phyloP scores from a whole-genome alignment of 2,888 invertebrate genomes.

The Nemoura dubitans region DNA sequence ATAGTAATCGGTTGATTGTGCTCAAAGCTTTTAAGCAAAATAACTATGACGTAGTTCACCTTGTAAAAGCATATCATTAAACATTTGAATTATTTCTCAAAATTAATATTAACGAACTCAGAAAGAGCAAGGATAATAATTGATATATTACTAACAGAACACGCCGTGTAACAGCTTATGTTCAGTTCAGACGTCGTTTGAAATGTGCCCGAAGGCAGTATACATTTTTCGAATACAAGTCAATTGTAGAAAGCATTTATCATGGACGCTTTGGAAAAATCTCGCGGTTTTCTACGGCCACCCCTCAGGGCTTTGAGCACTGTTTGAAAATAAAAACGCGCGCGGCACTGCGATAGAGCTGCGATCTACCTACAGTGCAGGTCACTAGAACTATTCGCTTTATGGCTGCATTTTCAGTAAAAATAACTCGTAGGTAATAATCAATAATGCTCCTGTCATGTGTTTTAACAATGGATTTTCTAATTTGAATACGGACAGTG shows the following conservation, averaged over 20 bases:
- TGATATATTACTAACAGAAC: not conserved
- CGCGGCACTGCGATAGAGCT: not conserved
- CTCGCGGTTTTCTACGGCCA: not conserved
- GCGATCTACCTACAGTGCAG: too few species aligned
- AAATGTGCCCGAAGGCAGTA: not conserved
- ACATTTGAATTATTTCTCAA: not conserved
- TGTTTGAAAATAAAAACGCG: not conserved
- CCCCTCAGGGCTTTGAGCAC: not conserved
- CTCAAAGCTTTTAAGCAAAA: not conserved
- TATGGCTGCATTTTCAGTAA: too few species aligned
- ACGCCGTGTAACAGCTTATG: too few species aligned
- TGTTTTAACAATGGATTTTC: too few species aligned
- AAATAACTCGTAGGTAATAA: too few species aligned
- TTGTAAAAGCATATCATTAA: not conserved
- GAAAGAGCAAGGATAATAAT: not conserved
- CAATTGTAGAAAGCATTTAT: slow-evolving; percentile 12
- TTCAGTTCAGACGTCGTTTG: not conserved
- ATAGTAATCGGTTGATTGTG: not conserved
- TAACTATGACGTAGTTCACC: not conserved
- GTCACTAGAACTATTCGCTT: too few species aligned
- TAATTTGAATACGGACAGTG: too few species aligned
- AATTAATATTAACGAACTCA: not conserved
- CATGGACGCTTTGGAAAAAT: not conserved
- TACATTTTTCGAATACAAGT: not conserved
- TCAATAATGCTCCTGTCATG: too few species aligned